These are phyloP conservation scores for Girardia tigrina DNA, from an alignment of 2,888 invertebrate species.

Conservation along the genomic window DNA sequence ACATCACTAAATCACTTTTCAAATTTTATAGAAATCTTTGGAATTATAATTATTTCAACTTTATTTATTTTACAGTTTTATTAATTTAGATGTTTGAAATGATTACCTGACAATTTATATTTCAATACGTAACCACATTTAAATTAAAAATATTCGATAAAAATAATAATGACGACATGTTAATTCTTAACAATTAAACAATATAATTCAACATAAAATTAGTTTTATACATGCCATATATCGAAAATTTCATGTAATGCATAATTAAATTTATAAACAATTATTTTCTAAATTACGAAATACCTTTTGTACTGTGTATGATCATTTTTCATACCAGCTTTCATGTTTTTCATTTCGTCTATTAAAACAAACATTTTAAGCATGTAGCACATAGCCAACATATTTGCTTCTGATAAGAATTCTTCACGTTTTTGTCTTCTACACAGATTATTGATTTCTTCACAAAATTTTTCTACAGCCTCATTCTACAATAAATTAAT, in stretches of 20 bases:
- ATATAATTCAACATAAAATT: too few species aligned
- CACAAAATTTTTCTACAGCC: slow-evolving; percentile 85
- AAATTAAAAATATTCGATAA: too few species aligned
- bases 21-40: too few species aligned
- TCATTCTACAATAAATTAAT: slow-evolving; percentile 54
- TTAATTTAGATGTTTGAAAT: too few species aligned
- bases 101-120: too few species aligned
- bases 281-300: background rate
- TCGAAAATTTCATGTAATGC: background rate
- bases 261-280: background rate
- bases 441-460: slow-evolving; percentile 81
- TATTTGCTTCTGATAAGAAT: slow-evolving; percentile 90
- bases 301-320: slow-evolving; percentile 88
- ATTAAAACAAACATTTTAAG: slow-evolving; percentile 98
- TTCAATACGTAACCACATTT: too few species aligned
- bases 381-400: slow-evolving; percentile 86
- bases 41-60: too few species aligned
- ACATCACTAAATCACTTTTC: too few species aligned
- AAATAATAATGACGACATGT: too few species aligned
- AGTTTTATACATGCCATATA: too few species aligned
- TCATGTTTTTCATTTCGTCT: slow-evolving; percentile 99
- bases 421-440: slow-evolving; percentile 91
- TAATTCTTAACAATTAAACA: too few species aligned
- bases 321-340: slow-evolving; percentile 95
- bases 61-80: too few species aligned